A percentile compares a stretch with the other conserved stretches of the same genome.
phyloP scores from a whole-genome alignment of 2,888 invertebrate species.

The Caenorhabditis imperialis region DNA sequence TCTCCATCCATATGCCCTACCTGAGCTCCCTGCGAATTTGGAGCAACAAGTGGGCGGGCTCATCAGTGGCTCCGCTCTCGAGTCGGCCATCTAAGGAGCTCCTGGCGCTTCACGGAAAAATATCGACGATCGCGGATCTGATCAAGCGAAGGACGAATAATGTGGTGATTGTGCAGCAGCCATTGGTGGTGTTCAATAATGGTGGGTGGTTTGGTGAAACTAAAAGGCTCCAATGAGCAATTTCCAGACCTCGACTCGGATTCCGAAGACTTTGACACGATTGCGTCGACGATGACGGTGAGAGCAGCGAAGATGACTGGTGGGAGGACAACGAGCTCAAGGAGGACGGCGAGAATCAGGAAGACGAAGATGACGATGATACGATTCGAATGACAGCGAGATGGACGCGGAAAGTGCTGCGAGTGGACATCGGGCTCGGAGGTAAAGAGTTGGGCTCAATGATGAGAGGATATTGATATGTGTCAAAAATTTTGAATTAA shows the following conservation, averaged over 20 bases:
- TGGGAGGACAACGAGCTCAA: constrained; percentile 57
- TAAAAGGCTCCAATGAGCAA: not conserved
- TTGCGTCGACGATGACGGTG: constrained; percentile 50
- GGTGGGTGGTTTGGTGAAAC: constrained; percentile 10
- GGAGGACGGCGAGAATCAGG: constrained; percentile 44
- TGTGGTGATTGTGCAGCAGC: constrained; percentile 48
- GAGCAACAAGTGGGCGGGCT: constrained; percentile 46
- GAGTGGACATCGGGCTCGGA: constrained; percentile 31
- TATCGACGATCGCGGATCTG: constrained; percentile 55
- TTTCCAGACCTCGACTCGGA: constrained; percentile 48
- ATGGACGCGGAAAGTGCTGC: constrained; percentile 33
- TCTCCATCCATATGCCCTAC: constrained; percentile 58
- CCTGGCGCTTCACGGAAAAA: constrained; percentile 48
- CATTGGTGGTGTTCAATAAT: constrained; percentile 53
- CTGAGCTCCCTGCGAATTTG: constrained; percentile 54
- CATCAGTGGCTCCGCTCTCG: constrained; percentile 35
- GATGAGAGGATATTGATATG: too few species aligned
- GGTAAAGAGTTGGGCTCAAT: not conserved
- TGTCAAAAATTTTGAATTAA: too few species aligned
- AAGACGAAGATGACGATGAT: constrained; percentile 35
- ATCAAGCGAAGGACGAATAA: constrained; percentile 53
- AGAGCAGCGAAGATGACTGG: constrained; percentile 56
- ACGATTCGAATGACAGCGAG: constrained; percentile 26
- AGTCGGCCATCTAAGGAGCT: constrained; percentile 27
- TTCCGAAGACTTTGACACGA: constrained; percentile 51